phyloP scores from a whole-genome alignment of 1,140 invertebrate species.

The Trachymyrmex septentrionalis region DNA sequence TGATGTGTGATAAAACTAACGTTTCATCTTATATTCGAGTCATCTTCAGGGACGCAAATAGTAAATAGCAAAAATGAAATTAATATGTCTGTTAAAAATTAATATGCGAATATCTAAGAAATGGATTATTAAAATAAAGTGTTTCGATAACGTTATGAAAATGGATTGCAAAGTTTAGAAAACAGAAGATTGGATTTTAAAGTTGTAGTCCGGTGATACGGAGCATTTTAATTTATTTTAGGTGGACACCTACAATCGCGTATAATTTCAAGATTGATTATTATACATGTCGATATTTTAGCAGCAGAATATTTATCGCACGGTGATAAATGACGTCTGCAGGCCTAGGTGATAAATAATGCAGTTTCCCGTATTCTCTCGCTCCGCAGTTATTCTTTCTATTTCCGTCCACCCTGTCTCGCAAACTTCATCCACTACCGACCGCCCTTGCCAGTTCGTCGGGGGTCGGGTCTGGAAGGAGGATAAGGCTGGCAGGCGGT shows the following conservation, averaged over 20 bases:
- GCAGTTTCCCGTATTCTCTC: slow-evolving; percentile 46
- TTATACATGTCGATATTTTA: slow-evolving; percentile 17
- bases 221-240: slow-evolving; percentile 16
- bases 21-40: too few species aligned
- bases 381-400: slow-evolving; percentile 44
- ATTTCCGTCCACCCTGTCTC: slow-evolving; percentile 60
- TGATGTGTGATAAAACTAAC: too few species aligned
- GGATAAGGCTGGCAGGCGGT: slow-evolving; percentile 62
- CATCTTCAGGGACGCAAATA: too few species aligned
- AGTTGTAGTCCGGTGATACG: neutral
- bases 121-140: neutral
- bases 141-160: neutral
- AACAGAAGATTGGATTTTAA: neutral
- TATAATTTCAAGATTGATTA: neutral
- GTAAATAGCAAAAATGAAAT: too few species aligned
- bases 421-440: slow-evolving; percentile 53
- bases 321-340: slow-evolving; percentile 51
- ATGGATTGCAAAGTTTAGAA: neutral
- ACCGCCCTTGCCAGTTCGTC: slow-evolving; percentile 28
- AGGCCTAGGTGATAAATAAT: slow-evolving; percentile 48
- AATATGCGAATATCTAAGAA: neutral
- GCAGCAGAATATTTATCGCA: slow-evolving; percentile 44
- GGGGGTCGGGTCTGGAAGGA: slow-evolving; percentile 33
- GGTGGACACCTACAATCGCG: neutral
- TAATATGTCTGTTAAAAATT: too few species aligned